Evolutionary conservation across 2,113 vertebrate species (phyloP), one percentile per base, ranked within the genome.

Genomic region (Gasterosteus aculeatus): DNA sequence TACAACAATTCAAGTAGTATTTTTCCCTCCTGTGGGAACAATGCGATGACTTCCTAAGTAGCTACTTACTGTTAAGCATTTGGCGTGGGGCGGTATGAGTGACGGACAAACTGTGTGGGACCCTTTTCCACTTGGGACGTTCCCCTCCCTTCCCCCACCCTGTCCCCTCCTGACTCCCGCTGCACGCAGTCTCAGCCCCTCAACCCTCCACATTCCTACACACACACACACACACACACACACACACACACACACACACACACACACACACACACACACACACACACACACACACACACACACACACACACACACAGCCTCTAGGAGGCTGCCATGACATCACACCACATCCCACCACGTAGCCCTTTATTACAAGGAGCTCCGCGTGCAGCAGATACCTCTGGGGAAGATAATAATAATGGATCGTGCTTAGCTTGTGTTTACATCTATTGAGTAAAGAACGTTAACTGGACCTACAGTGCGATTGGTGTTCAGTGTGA

Each of bases 311-410:
- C 60, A 63, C 39, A 3, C 41, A 10, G 42, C 85, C 88, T 76
- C 84, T n/a, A 77, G 85, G 78, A 88, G 81, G 76, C 85, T 80
- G 75, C 73, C 51, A 72, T 91, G 91, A 91, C 91, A 92, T 92
- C 90, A 89, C 87, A 83, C 78, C 62, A 82, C 80, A 66, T 75
- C 87, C 86, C 87, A 87, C 84, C 83, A 91, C 84, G 83, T 76
- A 69, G 77, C 57, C 61, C 82, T 72, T 87, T 84, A 90, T 87
- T 73, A 85, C 64, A 67, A 83, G 80, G 56, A 86, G 41, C 72
- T 71, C 67, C 4, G 58, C 77, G 78, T 74, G 70, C 70, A 79
- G 76, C 77, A 72, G 75, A 79, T 78, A 66, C 69, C 69, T 59
- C 35, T 66, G 62, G 74, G 82, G 79, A 85, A 81, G 77, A 62